These are phyloP conservation scores for Ibycter americanus DNA, from an alignment of 2,797 vertebrate species.

Conservation along the genomic window DNA sequence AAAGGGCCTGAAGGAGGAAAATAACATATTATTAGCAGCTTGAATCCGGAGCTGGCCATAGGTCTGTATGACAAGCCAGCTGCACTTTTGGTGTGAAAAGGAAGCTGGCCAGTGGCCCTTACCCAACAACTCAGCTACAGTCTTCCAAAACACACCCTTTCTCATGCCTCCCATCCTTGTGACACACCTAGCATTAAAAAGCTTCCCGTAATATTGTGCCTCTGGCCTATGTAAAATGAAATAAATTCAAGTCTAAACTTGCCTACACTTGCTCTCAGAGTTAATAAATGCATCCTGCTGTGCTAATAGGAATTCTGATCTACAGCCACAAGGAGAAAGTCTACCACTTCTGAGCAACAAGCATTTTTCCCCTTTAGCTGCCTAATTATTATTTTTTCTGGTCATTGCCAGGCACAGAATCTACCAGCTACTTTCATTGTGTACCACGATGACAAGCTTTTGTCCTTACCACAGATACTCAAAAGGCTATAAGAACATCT, in stretches of 20 bases:
- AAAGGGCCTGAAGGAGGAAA: slow-evolving; percentile 43
- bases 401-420: not conserved
- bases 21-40: slow-evolving; percentile 22
- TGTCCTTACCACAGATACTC: not conserved
- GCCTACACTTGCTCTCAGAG: not conserved
- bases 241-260: slow-evolving; percentile 52
- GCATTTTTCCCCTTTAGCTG: not conserved
- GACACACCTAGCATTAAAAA: slow-evolving; percentile 23
- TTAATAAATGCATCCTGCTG: not conserved
- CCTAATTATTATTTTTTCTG: not conserved
- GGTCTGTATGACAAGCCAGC: not conserved
- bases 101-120: slow-evolving; percentile 41
- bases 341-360: not conserved
- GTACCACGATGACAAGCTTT: not conserved
- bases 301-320: not conserved
- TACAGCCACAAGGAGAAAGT: slow-evolving; percentile 2
- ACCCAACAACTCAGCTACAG: not conserved
- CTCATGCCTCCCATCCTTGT: slow-evolving; percentile 31
- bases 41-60: slow-evolving; percentile 2
- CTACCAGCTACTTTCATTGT: not conserved
- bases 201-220: slow-evolving; percentile 40
- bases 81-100: slow-evolving; percentile 18
- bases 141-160: slow-evolving; percentile 36
- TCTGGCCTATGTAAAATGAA: slow-evolving; percentile 20
- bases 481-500: not conserved